phyloP scores from a whole-genome alignment of 2,113 vertebrate species.

The Chloropsis hardwickii region DNA sequence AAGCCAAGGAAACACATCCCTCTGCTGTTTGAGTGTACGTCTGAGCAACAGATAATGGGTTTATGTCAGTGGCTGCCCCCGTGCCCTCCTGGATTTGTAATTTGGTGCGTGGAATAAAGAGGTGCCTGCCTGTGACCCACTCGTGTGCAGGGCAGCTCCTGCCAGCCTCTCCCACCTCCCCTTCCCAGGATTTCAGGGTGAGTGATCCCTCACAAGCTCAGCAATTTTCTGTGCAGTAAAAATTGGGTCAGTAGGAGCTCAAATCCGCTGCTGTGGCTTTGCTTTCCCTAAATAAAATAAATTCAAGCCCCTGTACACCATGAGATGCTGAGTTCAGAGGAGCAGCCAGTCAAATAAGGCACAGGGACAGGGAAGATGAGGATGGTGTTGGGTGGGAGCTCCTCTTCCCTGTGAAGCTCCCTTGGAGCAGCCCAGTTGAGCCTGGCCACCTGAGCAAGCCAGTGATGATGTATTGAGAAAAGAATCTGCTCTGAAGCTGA shows the following conservation, averaged over 20 bases:
- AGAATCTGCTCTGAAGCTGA: not conserved
- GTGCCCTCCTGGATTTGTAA: fast-evolving
- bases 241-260: not conserved
- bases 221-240: not conserved
- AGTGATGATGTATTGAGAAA: not conserved
- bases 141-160: not conserved
- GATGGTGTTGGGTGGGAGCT: not conserved
- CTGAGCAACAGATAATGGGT: fast-evolving
- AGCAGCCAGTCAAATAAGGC: fast-evolving
- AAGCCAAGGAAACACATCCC: not conserved
- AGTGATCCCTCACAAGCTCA: not conserved
- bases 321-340: fast-evolving
- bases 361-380: not conserved
- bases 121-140: not conserved
- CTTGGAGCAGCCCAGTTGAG: not conserved
- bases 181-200: fast-evolving
- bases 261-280: not conserved
- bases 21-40: fast-evolving
- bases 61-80: not conserved
- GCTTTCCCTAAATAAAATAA: not conserved
- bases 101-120: not conserved
- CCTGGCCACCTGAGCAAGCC: not conserved
- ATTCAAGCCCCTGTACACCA: fast-evolving
- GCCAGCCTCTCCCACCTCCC: not conserved
- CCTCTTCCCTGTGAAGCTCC: not conserved